Evolutionary conservation across 2,888 invertebrate species (phyloP), one percentile per base, ranked within the genome.

Genomic region (Mesoligia furuncula): DNA sequence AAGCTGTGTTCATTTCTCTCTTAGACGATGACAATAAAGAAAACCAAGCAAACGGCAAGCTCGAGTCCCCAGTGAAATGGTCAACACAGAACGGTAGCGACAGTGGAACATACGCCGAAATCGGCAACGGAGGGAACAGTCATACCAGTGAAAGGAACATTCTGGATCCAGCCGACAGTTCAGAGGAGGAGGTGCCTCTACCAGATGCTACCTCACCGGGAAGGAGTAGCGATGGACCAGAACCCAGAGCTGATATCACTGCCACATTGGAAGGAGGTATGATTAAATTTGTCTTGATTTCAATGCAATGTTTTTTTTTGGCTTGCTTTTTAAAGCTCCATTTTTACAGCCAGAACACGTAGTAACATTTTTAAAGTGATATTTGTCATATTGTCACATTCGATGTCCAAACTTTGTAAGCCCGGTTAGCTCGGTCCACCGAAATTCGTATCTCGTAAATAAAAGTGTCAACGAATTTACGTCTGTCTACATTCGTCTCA

Each of bases 101-200:
- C 84, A 97, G 97, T 81, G 96, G 97, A 4, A 97, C 97, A 27
- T 97, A 97, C 82, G 97, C 97, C 20, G 97, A 97, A 89, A 97
- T 97, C 31, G 96, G 96, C 9, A 95, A 93, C 24, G 96, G 94
- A n/a, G 95, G 93, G 4, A 95, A 93, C 82, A 95, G 96, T 76
- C 94, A 95, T 72, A 93, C 94, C 7, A 96, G 96, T 75, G 97
- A 97, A 80, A 93, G 96, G 80, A 95, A 97, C 79, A 94, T 96
- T 45, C 88, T 97, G 81, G 97, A 97, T 73, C 96, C 97, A 11
- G 96, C 95, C 15, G 97, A 97, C 81, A 97, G 97, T 83, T 97
- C 97, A 13, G 97, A 97, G 76, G 97, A 97, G 82, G 97, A 97
- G 83, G 95, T 97, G 67, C 94, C 95, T 71, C 85, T 97, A 51